Evolutionary conservation across 2,888 invertebrate genomes (phyloP).

Genomic region (Eristalis arbustorum): DNA sequence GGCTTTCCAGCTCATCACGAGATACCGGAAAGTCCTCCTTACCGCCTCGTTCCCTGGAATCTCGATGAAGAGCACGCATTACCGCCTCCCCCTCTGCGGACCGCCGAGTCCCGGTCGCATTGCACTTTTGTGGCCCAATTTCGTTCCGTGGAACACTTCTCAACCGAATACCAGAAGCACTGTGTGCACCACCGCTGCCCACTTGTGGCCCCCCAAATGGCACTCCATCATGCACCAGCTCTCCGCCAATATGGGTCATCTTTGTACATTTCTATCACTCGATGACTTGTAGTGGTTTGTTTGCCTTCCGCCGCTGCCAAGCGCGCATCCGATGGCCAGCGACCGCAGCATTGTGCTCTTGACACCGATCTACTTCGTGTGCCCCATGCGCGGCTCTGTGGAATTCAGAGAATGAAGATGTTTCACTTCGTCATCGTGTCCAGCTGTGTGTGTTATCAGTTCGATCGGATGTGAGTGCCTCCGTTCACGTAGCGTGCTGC

Average conservation of each 20-base stretch:
- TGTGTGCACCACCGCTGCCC: background rate
- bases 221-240: background rate
- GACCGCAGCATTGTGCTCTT: background rate
- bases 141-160: background rate
- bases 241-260: background rate
- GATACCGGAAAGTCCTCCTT: background rate
- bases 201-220: background rate
- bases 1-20: background rate
- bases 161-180: background rate
- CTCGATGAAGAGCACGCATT: background rate
- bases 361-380: constrained; percentile 49
- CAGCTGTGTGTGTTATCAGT: background rate
- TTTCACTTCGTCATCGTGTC: background rate
- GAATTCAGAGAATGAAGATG: background rate
- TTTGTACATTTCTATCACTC: background rate
- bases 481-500: background rate
- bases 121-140: background rate
- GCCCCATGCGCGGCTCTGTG: background rate
- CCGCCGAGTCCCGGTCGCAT: background rate
- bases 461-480: background rate
- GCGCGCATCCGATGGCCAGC: constrained; percentile 15
- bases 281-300: background rate
- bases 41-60: background rate
- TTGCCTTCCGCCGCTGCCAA: background rate
- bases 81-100: background rate